Base-by-base conservation (phyloP, 2,113 vertebrate genomes). In the Atlantisia rogersi region DNA sequence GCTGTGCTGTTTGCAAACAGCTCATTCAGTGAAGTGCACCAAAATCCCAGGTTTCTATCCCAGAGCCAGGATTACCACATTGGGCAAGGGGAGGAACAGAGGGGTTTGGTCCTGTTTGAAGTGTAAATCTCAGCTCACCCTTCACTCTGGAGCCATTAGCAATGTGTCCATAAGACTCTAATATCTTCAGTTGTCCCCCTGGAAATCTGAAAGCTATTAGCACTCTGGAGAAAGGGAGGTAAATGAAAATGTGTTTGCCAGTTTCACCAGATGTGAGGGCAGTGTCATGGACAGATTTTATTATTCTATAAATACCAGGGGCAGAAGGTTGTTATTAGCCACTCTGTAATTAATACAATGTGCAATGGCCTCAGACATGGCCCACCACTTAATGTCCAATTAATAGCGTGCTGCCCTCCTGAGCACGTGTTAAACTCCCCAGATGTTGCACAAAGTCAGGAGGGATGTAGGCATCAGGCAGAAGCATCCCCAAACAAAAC, bases 251-350 rank as follows among this genome's bases (percentile, higher is more conserved):
- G 82, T 95, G 95, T 83, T 97, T 94, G 94, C 83, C 95, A 92
- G 88, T 94, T 93, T 96, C 95, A 58, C 94, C 97, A 97, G 92
- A 96, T 98, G 96, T 92, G 65, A 84, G 94, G 65, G 81, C 71
- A 90, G 86, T 88, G 92, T 89, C 90, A 71, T 86, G 90, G 93
- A 90, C 88, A 92, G 82, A 92, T 95, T 90, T 94, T 85, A 88
- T 96, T 95, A 84, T 94, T 88, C 94, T 95, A 97, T 98, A 95
- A 98, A 97, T 97, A 97, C 87, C 78, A 25, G 92, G 92, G 81
- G 74, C 95, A 97, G 94, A 95, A 95, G 92, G 93, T 95, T 97
- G 63, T 86, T 97, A 94, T 92, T 97, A 97, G 90, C 93, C 83
- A 64, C 46, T 64, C 75, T 28, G 73, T 97, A 96, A 98, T 97